Evolutionary conservation across 2,888 invertebrate species (phyloP).

Genomic region (Cantharis nigra): DNA sequence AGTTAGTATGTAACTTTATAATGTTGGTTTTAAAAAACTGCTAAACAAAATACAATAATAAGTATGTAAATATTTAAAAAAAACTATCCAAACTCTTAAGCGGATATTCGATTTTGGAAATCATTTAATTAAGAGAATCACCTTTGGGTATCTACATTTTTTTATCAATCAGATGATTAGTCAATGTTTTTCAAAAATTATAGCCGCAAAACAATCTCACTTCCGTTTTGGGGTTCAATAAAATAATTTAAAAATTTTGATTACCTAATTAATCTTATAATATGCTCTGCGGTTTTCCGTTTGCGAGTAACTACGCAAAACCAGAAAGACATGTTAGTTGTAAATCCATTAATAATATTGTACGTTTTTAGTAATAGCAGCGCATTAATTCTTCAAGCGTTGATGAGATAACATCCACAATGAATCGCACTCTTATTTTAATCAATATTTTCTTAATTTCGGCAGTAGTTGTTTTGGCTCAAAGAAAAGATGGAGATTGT

Average conservation of each 20-base stretch:
- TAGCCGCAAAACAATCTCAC: neutral
- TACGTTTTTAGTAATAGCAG: neutral
- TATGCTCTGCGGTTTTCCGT: conserved; percentile 8
- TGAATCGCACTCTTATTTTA: neutral
- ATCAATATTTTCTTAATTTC: neutral
- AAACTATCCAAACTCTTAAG: no score
- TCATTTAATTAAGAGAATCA: no score
- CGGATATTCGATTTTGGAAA: no score
- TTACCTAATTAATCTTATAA: neutral
- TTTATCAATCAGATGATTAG: neutral
- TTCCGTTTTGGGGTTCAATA: neutral
- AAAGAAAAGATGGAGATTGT: conserved; percentile 11
- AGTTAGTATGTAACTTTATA: no score
- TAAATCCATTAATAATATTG: conserved; percentile 7
- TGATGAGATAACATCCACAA: neutral
- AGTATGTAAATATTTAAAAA: no score
- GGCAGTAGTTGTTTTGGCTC: neutral
- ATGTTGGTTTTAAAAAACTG: no score
- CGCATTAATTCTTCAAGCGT: neutral
- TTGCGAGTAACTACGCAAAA: neutral
- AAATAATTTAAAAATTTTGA: neutral
- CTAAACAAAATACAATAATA: no score
- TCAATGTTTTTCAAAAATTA: neutral
- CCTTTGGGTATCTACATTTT: no score
- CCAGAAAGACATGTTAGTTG: neutral